Conservation (phyloP, 1,140 invertebrate species). For the Ericerus pela region DNA sequence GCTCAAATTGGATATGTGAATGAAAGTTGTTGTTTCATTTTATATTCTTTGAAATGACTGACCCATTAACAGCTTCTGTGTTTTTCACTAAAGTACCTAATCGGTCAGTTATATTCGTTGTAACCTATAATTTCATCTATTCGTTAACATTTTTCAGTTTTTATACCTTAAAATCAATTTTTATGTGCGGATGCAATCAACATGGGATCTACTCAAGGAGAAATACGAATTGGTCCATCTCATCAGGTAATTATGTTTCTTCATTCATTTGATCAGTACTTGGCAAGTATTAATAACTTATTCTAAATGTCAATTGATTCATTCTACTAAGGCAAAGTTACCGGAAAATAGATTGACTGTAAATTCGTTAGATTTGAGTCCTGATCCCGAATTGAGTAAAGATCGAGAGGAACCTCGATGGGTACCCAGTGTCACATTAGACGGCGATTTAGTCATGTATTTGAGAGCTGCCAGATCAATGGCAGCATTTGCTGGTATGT, state of each 20-base stretch:
- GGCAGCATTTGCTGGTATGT: slow-evolving; percentile 93
- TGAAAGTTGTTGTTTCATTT: no score
- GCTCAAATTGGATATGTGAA: no score
- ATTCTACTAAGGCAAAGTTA: slow-evolving; percentile 45
- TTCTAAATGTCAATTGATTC: neutral
- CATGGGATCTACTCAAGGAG: slow-evolving; percentile 59
- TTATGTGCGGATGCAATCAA: no score
- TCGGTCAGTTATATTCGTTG: no score
- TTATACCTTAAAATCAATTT: no score
- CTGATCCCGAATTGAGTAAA: slow-evolving; percentile 57
- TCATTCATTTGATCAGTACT: neutral
- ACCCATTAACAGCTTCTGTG: no score
- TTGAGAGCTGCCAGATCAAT: slow-evolving; percentile 86
- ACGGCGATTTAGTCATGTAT: slow-evolving; percentile 93
- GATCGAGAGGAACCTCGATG: slow-evolving; percentile 80
- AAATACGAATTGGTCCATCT: slow-evolving; percentile 85
- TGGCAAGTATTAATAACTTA: neutral
- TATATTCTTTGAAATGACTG: no score
- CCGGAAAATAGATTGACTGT: slow-evolving; percentile 49
- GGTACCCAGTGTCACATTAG: slow-evolving; percentile 76
- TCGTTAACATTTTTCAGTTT: no score
- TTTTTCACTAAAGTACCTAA: no score
- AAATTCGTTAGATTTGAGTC: slow-evolving; percentile 43
- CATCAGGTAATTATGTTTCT: slow-evolving; percentile 57
- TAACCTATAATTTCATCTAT: no score